Base-by-base conservation (phyloP, 2,888 invertebrate species). In the Phlogophora meticulosa region DNA sequence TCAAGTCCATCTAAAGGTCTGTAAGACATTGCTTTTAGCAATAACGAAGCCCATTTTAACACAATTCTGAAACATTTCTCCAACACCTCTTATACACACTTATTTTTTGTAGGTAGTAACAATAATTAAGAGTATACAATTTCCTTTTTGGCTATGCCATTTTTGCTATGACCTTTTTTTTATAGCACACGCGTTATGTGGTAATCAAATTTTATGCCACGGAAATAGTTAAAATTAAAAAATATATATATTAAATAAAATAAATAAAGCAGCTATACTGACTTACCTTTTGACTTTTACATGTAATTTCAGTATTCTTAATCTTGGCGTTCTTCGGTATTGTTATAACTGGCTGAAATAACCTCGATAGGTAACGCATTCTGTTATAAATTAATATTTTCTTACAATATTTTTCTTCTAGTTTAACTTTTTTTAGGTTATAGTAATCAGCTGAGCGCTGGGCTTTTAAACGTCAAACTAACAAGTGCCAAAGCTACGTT, bases 241-340 rank as follows among this genome's bases (percentile, higher is more conserved):
- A n/a, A 11, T 4, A 17, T 1, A 11, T 1, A 13, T 32, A 13
- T 1, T 4, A 32, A 2, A 17, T 13, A 10, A 60, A 42, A 42
- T 24, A 3, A 42, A 20, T 17, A 32, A 22, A 28, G 0, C 5
- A 3, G 10, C 42, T 17, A 45, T 32, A 43, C 24, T 2, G 2
- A 76, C 82, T 87, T 93, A 98, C 98, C 93, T 96, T 97, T 91
- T 98, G 97, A 91, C 98, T 98, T 90, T 97, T 97, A 9, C 98
- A 97, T 7, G 96, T 95, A 9, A 96, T 94, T 72, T 97, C 96
- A 1, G 96, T 96, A 75, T 95, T 94, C 86, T 97, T 97, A 2
- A 96, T 90, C 80, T 94, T 92, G 0, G 96, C 96, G 87, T 96
- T 96, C 88, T 97, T 97, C 1, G 97, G 97, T 80, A 97, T 94